Conservation (phyloP, 2,797 vertebrate species). For the Gymnothorax javanicus region DNA sequence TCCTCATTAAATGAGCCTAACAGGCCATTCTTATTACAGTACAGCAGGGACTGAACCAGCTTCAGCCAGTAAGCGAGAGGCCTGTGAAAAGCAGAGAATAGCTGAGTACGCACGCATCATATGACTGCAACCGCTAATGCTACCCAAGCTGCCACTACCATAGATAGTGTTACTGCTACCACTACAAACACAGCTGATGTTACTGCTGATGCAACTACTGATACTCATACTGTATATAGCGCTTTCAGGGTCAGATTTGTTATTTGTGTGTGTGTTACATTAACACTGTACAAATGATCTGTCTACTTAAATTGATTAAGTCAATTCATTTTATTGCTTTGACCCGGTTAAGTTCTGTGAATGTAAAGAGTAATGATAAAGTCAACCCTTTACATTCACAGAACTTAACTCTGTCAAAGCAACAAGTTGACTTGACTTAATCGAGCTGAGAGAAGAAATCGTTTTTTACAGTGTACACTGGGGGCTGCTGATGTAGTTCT, state of each 20-base stretch:
- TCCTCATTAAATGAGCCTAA: constrained; percentile 86
- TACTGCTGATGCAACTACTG: background rate
- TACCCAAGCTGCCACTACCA: background rate
- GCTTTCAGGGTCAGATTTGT: background rate
- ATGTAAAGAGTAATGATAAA: too few species aligned
- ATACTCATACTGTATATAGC: background rate
- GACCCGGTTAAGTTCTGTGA: too few species aligned
- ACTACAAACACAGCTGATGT: background rate
- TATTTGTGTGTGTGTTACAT: background rate
- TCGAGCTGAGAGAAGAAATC: too few species aligned
- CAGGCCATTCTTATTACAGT: constrained; percentile 91
- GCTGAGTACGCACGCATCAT: background rate
- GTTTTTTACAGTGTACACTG: too few species aligned
- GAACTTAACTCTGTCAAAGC: too few species aligned
- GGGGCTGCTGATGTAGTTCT: too few species aligned
- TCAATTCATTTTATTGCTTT: too few species aligned
- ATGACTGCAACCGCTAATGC: background rate
- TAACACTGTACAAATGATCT: too few species aligned
- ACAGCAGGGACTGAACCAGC: constrained; percentile 86
- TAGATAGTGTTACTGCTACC: background rate
- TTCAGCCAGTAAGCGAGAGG: constrained; percentile 85
- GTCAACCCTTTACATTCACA: too few species aligned
- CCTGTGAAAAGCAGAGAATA: constrained; percentile 59
- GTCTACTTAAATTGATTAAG: too few species aligned
- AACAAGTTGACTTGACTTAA: too few species aligned